phyloP scores from a whole-genome alignment of 2,797 vertebrate species.

The Chrysocyon brachyurus region DNA sequence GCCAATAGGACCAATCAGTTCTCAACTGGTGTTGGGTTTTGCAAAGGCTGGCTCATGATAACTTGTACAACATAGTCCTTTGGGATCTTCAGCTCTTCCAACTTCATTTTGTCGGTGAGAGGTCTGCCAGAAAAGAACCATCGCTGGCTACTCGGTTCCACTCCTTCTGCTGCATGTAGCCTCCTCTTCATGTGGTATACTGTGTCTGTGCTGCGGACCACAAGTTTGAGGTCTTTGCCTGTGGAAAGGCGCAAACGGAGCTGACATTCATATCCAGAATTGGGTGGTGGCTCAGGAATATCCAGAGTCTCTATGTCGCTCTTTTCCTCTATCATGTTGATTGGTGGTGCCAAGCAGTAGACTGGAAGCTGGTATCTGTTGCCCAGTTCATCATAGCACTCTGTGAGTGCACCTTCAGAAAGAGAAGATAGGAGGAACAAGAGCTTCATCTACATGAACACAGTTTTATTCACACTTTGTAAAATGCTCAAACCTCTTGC shows the following conservation, averaged over 20 bases:
- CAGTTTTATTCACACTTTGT: not conserved
- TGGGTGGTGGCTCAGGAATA: constrained; percentile 94
- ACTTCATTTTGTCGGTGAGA: constrained; percentile 97
- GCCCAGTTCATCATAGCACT: constrained; percentile 99
- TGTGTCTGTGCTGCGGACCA: constrained; percentile 95
- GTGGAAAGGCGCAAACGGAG: constrained; percentile 97
- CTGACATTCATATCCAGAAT: constrained; percentile 96
- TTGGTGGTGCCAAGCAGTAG: constrained; percentile 97
- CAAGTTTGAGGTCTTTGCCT: constrained; percentile 95
- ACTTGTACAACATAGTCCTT: constrained; percentile 99
- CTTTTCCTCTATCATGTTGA: constrained; percentile 99
- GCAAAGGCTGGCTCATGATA: constrained; percentile 96
- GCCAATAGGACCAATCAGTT: constrained; percentile 89
- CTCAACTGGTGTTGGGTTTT: constrained; percentile 94
- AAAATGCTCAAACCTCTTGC: not conserved
- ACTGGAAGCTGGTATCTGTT: constrained; percentile 99
- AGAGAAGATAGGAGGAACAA: constrained; percentile 48
- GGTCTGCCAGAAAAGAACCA: constrained; percentile 99
- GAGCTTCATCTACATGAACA: not conserved
- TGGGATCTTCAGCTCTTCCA: constrained; percentile 99
- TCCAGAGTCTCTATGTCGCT: constrained; percentile 94
- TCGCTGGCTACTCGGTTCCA: constrained; percentile 93
- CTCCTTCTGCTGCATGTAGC: constrained; percentile 94
- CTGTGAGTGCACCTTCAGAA: constrained; percentile 94
- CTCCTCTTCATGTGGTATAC: constrained; percentile 98